Evolutionary conservation across 2,113 vertebrate species (phyloP).

Genomic region (Grus americana): DNA sequence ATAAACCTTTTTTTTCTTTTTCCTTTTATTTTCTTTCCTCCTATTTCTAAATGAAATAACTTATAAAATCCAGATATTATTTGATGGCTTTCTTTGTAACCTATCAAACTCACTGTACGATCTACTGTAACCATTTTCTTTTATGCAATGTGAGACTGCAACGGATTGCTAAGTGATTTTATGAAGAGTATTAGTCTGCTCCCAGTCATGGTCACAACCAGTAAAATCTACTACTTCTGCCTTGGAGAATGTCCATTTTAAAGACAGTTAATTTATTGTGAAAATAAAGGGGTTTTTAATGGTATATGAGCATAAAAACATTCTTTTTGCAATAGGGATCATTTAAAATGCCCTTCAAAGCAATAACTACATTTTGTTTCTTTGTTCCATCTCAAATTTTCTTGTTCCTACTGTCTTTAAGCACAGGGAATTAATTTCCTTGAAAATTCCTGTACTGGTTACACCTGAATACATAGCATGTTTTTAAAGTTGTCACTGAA

Average conservation of each 20-base stretch:
- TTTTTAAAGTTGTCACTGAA: background rate
- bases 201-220: background rate
- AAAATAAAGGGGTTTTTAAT: background rate
- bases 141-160: background rate
- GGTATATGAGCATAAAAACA: background rate
- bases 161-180: background rate
- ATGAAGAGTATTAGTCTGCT: background rate
- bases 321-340: background rate
- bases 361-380: background rate
- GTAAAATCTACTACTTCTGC: background rate
- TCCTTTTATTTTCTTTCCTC: background rate
- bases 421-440: background rate
- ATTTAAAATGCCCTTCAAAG: background rate
- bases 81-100: background rate
- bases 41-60: background rate
- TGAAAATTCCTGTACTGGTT: background rate
- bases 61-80: background rate
- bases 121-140: background rate
- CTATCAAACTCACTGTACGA: background rate
- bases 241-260: background rate
- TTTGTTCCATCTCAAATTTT: background rate
- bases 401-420: background rate
- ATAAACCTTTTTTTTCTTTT: accelerated
- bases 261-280: background rate
- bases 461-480: accelerated